Evolutionary conservation across 1,140 invertebrate genomes (phyloP).

Genomic region (Oreohelix idahoensis): DNA sequence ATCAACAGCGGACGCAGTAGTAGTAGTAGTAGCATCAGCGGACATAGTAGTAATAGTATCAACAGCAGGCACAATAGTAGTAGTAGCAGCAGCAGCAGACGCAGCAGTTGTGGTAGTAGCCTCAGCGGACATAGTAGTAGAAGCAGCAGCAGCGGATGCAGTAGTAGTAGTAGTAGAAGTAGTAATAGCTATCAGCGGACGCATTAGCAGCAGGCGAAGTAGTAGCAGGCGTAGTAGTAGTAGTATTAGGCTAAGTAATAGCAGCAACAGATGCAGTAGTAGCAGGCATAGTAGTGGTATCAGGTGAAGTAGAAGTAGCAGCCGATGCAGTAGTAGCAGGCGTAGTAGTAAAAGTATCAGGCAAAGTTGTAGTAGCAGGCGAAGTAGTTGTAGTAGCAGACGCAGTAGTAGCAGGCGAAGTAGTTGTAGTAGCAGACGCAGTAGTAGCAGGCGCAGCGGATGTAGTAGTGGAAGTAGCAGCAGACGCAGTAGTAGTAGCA

Average conservation of each 20-base stretch:
- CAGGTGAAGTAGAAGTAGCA: neutral
- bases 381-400: neutral
- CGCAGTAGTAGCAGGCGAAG: neutral
- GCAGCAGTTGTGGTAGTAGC: neutral
- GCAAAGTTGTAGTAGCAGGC: neutral
- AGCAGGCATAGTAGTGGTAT: conserved; percentile 3
- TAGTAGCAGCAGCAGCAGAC: too few relatives aligned
- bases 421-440: too few relatives aligned
- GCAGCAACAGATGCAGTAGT: neutral
- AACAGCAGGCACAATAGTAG: too few relatives aligned
- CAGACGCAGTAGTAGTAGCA: too few relatives aligned
- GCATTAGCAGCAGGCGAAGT: neutral
- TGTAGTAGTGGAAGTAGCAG: too few relatives aligned
- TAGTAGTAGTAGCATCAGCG: too few relatives aligned
- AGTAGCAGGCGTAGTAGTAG: neutral
- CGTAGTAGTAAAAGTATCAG: neutral
- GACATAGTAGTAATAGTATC: too few relatives aligned
- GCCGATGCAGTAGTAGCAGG: neutral
- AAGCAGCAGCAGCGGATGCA: neutral
- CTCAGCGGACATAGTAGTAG: neutral
- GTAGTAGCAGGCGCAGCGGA: too few relatives aligned
- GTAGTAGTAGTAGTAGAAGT: too few relatives aligned
- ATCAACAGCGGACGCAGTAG: too few relatives aligned
- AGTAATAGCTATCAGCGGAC: neutral
- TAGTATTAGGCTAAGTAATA: neutral